These are phyloP conservation scores for Muricea muricata DNA, from an alignment of 92 coral and sea anemone genomes.

Conservation along the genomic window DNA sequence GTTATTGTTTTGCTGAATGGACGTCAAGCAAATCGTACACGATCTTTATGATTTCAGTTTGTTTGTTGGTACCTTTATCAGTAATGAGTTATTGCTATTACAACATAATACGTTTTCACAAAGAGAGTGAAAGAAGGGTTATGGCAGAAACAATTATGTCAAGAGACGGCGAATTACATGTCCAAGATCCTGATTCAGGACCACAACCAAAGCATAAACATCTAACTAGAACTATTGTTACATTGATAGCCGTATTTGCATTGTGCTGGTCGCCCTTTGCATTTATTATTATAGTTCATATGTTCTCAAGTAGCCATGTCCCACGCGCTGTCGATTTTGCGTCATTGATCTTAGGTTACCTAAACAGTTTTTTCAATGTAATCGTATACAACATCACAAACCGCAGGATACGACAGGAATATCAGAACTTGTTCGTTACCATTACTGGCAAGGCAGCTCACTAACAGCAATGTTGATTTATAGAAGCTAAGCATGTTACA, in stretches of 20 bases:
- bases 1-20: conserved; percentile 81
- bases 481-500: no score
- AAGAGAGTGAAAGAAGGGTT: no score
- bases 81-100: no score
- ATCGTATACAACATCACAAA: conserved; percentile 71
- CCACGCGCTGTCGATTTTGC: conserved; percentile 73
- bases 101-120: no score
- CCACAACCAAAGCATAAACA: no score
- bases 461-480: no score
- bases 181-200: no score
- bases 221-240: conserved; percentile 68
- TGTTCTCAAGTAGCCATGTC: conserved; percentile 49
- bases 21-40: conserved; percentile 71
- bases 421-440: not conserved
- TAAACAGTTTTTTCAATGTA: conserved; percentile 76
- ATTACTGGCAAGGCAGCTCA: not conserved
- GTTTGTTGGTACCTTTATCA: no score
- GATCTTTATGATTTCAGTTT: no score
- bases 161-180: no score
- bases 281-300: conserved; percentile 73
- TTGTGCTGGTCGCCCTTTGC: conserved; percentile 83
- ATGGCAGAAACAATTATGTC: no score
- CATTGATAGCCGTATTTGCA: conserved; percentile 69
- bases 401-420: conserved; percentile 52
- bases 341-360: conserved; percentile 72